phyloP scores from a whole-genome alignment of 2,113 vertebrate genomes.

The Mormyrus iriodes region DNA sequence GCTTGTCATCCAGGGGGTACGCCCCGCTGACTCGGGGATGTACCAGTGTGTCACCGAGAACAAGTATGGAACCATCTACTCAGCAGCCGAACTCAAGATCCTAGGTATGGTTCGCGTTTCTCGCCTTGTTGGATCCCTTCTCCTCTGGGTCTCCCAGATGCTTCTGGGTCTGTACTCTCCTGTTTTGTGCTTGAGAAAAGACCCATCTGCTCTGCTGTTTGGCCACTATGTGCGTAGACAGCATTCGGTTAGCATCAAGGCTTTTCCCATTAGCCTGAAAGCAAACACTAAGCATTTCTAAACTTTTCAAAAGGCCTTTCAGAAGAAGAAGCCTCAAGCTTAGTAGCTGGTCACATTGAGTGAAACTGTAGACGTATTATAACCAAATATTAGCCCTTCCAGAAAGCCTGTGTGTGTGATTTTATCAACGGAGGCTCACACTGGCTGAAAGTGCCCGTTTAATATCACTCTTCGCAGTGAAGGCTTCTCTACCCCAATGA shows the following conservation, averaged over 20 bases:
- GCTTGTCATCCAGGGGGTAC: constrained; percentile 73
- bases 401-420: not conserved
- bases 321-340: not conserved
- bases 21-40: constrained; percentile 87
- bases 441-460: not conserved
- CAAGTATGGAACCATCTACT: constrained; percentile 79
- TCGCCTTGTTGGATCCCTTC: not conserved
- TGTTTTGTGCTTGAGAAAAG: not conserved
- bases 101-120: constrained; percentile 64
- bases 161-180: too few relatives aligned
- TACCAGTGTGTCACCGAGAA: constrained; percentile 94
- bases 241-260: too few relatives aligned
- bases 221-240: not conserved
- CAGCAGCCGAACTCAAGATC: constrained; percentile 80
- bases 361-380: not conserved
- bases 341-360: not conserved
- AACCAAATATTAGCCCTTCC: not conserved
- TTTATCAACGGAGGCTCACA: not conserved
- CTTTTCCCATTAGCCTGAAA: not conserved
- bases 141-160: not conserved
- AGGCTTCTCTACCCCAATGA: not conserved
- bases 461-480: not conserved
- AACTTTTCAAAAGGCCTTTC: not conserved
- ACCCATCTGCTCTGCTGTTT: not conserved
- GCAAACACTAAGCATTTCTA: not conserved